Evolutionary conservation across 2,797 vertebrate genomes (phyloP).

Genomic region (Smutsia temminckii): DNA sequence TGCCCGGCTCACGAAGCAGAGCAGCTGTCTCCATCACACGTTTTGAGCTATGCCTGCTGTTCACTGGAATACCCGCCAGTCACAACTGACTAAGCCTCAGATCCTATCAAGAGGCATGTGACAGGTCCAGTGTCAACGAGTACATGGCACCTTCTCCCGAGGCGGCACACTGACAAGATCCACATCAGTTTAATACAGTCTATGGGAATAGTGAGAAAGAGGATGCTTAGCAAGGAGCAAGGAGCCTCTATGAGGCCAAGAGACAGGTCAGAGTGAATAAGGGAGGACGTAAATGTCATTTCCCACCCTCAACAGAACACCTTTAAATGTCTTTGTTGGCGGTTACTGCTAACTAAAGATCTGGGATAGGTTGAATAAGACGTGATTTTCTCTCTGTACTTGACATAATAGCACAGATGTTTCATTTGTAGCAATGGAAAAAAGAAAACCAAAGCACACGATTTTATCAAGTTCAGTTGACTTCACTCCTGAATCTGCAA

Average conservation of each 20-base stretch:
- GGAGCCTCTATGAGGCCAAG: conserved; percentile 43
- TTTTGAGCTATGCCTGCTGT: not conserved
- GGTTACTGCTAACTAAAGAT: not conserved
- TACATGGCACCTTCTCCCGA: not conserved
- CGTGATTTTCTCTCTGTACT: not conserved
- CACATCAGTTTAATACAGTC: conserved; percentile 62
- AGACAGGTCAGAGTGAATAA: conserved; percentile 10
- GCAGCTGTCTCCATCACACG: not conserved
- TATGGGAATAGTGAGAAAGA: conserved; percentile 58
- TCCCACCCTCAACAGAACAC: not conserved
- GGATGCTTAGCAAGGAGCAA: conserved; percentile 67
- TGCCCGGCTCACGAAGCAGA: not conserved
- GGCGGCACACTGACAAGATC: not conserved
- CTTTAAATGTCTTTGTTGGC: not conserved
- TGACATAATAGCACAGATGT: conserved; percentile 20
- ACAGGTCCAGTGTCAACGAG: not conserved
- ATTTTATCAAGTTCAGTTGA: conserved; percentile 53
- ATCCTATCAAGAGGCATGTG: not conserved
- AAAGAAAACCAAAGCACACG: not conserved
- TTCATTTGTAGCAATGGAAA: not conserved
- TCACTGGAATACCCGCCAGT: not conserved
- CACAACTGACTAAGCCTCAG: not conserved
- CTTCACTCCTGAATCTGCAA: conserved; percentile 61
- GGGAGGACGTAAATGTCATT: not conserved
- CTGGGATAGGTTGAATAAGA: not conserved